Conservation (phyloP, 2,113 vertebrate genomes). For the Chinchilla lanigera region DNA sequence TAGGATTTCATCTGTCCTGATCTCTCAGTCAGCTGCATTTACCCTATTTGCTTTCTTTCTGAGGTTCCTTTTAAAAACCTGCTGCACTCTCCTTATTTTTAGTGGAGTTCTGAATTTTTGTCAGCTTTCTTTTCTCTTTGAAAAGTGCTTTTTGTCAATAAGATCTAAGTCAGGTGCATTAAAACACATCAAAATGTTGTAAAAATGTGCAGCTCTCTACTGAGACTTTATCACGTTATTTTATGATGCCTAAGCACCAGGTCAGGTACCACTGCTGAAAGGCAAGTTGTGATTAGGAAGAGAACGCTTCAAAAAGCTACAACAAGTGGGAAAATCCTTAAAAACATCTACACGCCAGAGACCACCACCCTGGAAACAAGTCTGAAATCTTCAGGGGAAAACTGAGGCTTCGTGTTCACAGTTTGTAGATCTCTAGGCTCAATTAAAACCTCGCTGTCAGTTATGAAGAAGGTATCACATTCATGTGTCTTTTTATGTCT, state of each 20-base stretch:
- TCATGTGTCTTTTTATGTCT: not conserved
- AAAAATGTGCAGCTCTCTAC: slow-evolving; percentile 46
- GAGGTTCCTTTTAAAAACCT: not conserved
- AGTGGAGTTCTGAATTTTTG: not conserved
- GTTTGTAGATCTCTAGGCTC: not conserved
- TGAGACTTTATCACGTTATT: slow-evolving; percentile 50
- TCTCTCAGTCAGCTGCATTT: not conserved
- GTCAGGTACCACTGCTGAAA: slow-evolving; percentile 56
- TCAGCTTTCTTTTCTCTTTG: not conserved
- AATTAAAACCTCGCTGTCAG: not conserved
- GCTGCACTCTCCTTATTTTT: not conserved
- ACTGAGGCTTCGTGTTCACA: not conserved
- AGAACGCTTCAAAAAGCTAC: not conserved
- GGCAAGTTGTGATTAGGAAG: slow-evolving; percentile 15
- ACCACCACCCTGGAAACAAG: not conserved
- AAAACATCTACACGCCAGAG: not conserved
- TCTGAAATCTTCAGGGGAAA: not conserved
- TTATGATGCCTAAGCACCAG: not conserved
- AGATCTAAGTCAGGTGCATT: slow-evolving; percentile 63
- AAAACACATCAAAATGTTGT: slow-evolving; percentile 66
- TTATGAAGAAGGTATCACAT: not conserved
- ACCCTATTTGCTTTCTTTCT: not conserved
- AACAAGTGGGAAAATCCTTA: not conserved
- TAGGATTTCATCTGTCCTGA: not conserved
- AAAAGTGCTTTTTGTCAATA: slow-evolving; percentile 79